A percentile compares a stretch with the other conserved stretches of the same genome.
Evolutionary conservation across 2,888 invertebrate genomes (phyloP).

Genomic region (Dasypogon diadema): DNA sequence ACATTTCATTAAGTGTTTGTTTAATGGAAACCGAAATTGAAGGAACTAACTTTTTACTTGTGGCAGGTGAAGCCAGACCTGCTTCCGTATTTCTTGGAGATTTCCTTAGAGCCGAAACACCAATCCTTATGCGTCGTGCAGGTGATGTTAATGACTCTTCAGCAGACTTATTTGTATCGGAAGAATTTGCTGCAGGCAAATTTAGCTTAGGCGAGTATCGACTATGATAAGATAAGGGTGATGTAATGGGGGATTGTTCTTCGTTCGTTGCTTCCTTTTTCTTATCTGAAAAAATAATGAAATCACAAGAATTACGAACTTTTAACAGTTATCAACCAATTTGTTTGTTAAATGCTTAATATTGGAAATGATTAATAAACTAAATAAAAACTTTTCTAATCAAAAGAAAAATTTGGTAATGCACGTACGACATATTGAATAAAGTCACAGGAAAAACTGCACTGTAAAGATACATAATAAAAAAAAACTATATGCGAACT

Average conservation of each 20-base stretch:
- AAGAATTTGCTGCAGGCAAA: conserved; percentile 1
- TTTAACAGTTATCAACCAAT: not conserved
- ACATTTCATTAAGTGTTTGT: conserved; percentile 65
- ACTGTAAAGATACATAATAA: no score
- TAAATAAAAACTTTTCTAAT: no score
- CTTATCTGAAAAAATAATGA: conserved; percentile 61
- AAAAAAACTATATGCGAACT: no score
- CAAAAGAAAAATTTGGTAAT: no score
- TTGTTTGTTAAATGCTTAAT: no score
- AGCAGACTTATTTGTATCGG: conserved; percentile 47
- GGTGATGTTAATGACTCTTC: conserved; percentile 41
- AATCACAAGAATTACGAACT: not conserved
- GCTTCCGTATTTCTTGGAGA: conserved; percentile 23
- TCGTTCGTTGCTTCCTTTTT: conserved; percentile 64
- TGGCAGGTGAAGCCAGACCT: conserved; percentile 53
- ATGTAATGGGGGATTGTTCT: conserved; percentile 57
- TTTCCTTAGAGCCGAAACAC: conserved; percentile 50
- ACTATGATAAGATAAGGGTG: conserved; percentile 37
- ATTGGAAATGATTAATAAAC: no score
- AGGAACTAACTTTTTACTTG: conserved; percentile 61
- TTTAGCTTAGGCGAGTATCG: conserved; percentile 45
- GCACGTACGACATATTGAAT: no score
- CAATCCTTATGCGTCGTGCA: conserved; percentile 38
- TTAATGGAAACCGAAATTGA: conserved; percentile 64
- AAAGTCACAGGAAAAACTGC: no score